These are phyloP conservation scores for Neelides folsomi DNA, from an alignment of 2,888 invertebrate genomes.

Conservation along the genomic window DNA sequence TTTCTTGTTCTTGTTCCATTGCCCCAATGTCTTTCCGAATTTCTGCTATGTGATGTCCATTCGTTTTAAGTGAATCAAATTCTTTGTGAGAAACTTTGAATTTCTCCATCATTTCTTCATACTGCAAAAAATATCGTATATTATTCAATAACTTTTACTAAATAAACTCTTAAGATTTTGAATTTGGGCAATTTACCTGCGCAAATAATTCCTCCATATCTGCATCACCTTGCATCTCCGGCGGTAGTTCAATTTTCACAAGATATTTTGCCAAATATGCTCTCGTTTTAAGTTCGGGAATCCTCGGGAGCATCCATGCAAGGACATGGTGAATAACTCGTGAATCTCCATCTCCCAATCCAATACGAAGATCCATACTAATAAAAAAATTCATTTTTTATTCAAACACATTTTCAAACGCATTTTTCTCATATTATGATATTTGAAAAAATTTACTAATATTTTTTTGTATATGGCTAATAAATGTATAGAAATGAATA, in stretches of 20 bases:
- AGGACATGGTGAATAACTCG: slow-evolving; percentile 36
- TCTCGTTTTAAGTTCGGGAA: slow-evolving; percentile 61
- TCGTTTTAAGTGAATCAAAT: slow-evolving; percentile 48
- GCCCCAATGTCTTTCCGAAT: slow-evolving; percentile 69
- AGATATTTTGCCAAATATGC: slow-evolving; percentile 65
- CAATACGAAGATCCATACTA: slow-evolving; percentile 49
- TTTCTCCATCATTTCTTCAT: slow-evolving; percentile 59
- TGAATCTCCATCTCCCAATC: slow-evolving; percentile 58
- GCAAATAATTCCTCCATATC: slow-evolving; percentile 56
- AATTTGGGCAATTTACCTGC: slow-evolving; percentile 41
- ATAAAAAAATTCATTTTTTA: slow-evolving; percentile 1
- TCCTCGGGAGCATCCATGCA: slow-evolving; percentile 58
- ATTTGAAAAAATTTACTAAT: too few relatives aligned
- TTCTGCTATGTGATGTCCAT: slow-evolving; percentile 56
- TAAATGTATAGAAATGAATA: too few relatives aligned
- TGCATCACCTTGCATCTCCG: slow-evolving; percentile 58
- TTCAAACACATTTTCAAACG: neutral
- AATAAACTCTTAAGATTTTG: too few relatives aligned
- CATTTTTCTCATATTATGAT: neutral
- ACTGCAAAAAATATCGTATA: slow-evolving; percentile 43
- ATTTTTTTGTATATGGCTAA: slow-evolving; percentile 8
- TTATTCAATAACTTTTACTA: too few relatives aligned
- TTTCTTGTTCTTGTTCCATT: slow-evolving; percentile 74
- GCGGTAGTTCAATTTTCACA: slow-evolving; percentile 56
- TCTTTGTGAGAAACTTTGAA: slow-evolving; percentile 67